These are phyloP conservation scores for Strix occidentalis DNA, from an alignment of 2,797 vertebrate species.

Conservation along the genomic window DNA sequence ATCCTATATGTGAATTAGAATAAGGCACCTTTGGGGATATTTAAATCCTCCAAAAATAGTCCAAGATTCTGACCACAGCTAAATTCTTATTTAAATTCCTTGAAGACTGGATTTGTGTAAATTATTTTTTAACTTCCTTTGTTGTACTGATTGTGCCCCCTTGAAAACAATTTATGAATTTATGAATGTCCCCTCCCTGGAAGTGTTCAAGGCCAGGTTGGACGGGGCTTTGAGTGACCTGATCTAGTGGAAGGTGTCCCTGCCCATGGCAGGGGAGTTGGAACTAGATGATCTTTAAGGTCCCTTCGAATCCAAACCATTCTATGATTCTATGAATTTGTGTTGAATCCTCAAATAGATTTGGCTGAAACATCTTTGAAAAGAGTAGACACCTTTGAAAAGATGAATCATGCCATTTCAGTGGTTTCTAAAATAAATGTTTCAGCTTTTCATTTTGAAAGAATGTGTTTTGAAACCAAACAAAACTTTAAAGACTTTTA, in stretches of 20 bases:
- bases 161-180: background rate
- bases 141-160: background rate
- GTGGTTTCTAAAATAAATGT: background rate
- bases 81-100: conserved; percentile 56
- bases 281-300: no score
- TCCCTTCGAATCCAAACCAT: no score
- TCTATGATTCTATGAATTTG: background rate
- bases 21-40: conserved; percentile 34
- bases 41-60: conserved; percentile 59
- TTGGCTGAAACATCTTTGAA: background rate
- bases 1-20: conserved; percentile 26
- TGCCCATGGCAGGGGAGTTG: no score
- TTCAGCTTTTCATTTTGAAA: conserved; percentile 13
- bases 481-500: background rate
- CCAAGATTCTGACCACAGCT: conserved; percentile 26
- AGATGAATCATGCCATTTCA: background rate
- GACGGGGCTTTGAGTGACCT: no score
- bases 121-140: background rate
- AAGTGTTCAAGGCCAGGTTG: no score
- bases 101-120: background rate
- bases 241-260: no score
- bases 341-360: background rate
- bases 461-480: background rate
- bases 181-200: background rate
- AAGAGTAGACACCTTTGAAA: background rate